phyloP scores from a whole-genome alignment of 1,140 invertebrate species.

The Apis cerana region DNA sequence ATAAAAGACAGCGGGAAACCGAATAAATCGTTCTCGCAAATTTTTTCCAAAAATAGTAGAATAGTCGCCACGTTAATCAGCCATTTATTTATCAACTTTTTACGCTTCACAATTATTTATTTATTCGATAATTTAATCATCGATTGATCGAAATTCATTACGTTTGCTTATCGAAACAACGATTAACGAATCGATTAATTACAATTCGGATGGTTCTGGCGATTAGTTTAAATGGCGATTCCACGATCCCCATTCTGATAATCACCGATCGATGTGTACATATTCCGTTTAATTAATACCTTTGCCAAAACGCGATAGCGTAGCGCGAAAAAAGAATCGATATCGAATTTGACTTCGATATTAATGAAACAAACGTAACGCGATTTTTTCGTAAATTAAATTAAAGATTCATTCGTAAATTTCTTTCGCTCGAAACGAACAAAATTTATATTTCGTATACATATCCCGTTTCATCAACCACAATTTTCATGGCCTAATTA shows the following conservation, averaged over 20 bases:
- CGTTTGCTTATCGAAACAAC: not conserved
- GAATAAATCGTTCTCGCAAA: too few species aligned
- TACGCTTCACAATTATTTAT: not conserved
- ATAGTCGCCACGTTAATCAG: not conserved
- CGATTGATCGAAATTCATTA: not conserved
- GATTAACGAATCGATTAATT: constrained; percentile 22
- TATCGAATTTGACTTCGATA: not conserved
- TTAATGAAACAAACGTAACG: too few species aligned
- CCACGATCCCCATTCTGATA: not conserved
- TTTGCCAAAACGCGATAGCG: not conserved
- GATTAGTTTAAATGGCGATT: constrained; percentile 9
- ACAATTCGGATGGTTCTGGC: too few species aligned
- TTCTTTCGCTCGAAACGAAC: too few species aligned
- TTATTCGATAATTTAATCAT: not conserved
- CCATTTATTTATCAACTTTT: not conserved
- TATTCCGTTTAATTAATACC: not conserved
- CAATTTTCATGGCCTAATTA: too few species aligned
- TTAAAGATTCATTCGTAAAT: too few species aligned
- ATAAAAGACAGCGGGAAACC: not conserved
- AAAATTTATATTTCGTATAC: too few species aligned
- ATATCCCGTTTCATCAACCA: too few species aligned
- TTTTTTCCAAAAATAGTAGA: not conserved
- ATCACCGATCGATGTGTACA: not conserved
- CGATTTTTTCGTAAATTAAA: too few species aligned
- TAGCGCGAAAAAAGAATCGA: not conserved